Base-by-base conservation (phyloP, 2,888 invertebrate genomes). In the Leucoptera coffeella region DNA sequence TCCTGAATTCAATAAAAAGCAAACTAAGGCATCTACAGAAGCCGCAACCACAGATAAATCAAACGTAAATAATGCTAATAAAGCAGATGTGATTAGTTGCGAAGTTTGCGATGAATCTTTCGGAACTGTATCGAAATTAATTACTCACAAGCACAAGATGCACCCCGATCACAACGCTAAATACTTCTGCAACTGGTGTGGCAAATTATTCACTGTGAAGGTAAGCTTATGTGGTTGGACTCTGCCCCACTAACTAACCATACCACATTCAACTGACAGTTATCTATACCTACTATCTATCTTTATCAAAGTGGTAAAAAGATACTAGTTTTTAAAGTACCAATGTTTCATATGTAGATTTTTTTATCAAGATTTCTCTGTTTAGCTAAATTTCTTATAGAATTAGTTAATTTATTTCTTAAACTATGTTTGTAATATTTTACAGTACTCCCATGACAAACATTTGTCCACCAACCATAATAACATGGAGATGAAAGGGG, bases 151-250 rank as follows among this genome's bases (percentile, higher is more conserved):
- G 48, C 80, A 78, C 45, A 75, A 75, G 41, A 62, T 75, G 34
- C 81, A 82, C 56, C 77, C 77, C 2, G 71, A 76, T 32, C 75
- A 74, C 41, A 73, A 73, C 23, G 61, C 73, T 12, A 80, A 80
- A 44, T 73, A 78, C 47, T 80, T 77, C 46, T 82, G 81, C 33
- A 72, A 74, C 14, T 74, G 75, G 57, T 82, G 82, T 45, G 81
- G 81, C 6, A 80, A 77, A 62, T 74, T 80, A 28, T 82, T 81
- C 45, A 79, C 80, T 7, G 56, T 82, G 43, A 78, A 78, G 65
- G 74, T 75, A 53, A n/a, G n/a, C n/a, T n/a, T n/a, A n/a, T n/a
- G n/a, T n/a, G n/a, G n/a, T n/a, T n/a, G n/a, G n/a, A n/a, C n/a
- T n/a, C n/a, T n/a, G n/a, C n/a, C n/a, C n/a, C n/a, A n/a, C n/a